Evolutionary conservation across 2,888 invertebrate genomes (phyloP), one percentile per base, ranked within the genome.

Genomic region (Panopea generosa): DNA sequence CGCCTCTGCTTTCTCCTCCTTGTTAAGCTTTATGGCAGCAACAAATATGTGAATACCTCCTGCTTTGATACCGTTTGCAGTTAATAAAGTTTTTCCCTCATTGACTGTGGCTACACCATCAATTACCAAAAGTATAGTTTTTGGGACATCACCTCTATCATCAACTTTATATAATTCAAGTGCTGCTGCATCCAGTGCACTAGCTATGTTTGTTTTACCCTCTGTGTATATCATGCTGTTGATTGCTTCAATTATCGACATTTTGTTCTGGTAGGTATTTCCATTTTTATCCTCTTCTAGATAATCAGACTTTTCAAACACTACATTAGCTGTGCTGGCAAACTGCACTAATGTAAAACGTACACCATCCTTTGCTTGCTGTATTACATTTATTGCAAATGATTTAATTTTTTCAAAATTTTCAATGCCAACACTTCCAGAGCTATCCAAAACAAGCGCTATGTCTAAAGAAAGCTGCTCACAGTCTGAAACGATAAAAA

Each of bases 31-130:
- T 16, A 81, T 50, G 0, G 60, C 81, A 26, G 68, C 63, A 24
- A 57, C 66, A 63, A 68, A 74, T 2, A 77, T 27, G 4, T 61
- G 38, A 20, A 66, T 66, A 1, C 53, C 71, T 0, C 0, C 11
- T 24, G 22, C 14, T 24, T 60, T 66, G 7, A 76, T 55, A 1
- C 40, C 4, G n/a, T 9, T 18, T 1, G 63, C 63, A 11, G 38
- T 18, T 1, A 9, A n/a, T 4, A 18, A 22, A 4, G 27, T 27
- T 7, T 26, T 9, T 7, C 53, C 55, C 16, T 53, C 29, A 18
- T 68, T 52, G 1, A 43, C 27, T n/a, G 68, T 69, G 20, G 77
- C 43, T 57, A 56, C 22, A 2, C 81, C 81, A 59, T 81, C 81
- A 24, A 75, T 72, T 7, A 75, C 11, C 14, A 77, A 22, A 11